Percentiles rank a stretch among this genome's conserved stretches.
Conservation (phyloP, 2,888 invertebrate genomes). For the Timema podura region DNA sequence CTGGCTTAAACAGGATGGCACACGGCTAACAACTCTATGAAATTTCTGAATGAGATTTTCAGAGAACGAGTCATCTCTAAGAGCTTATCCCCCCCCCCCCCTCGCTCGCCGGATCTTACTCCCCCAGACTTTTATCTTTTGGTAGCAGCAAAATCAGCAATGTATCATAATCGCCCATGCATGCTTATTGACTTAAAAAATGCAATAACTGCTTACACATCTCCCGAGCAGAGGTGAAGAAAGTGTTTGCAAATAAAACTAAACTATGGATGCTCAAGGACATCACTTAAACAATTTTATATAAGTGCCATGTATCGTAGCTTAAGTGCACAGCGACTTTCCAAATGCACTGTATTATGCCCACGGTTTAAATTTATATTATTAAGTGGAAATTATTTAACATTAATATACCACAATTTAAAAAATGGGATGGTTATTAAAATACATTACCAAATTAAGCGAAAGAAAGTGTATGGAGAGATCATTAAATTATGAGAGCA, state of each 20-base stretch:
- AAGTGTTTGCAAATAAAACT: not conserved
- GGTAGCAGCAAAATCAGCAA: not conserved
- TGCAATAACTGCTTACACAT: not conserved
- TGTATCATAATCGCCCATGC: not conserved
- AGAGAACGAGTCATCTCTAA: not conserved
- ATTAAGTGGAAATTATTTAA: too few relatives aligned
- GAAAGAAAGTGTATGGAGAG: too few relatives aligned
- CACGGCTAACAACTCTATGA: too few relatives aligned
- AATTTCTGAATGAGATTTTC: too few relatives aligned
- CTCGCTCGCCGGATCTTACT: constrained; percentile 7
- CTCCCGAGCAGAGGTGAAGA: not conserved
- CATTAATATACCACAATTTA: too few relatives aligned
- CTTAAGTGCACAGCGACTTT: too few relatives aligned
- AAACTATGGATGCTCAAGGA: not conserved
- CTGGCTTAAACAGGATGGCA: not conserved
- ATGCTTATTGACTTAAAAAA: not conserved
- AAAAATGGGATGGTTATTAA: too few relatives aligned
- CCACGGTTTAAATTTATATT: too few relatives aligned
- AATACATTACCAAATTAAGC: too few relatives aligned
- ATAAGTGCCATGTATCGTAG: too few relatives aligned
- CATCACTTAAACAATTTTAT: not conserved
- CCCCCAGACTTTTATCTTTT: not conserved
- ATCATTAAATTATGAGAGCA: too few relatives aligned
- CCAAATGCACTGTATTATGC: too few relatives aligned
- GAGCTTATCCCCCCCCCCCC: not conserved